A percentile compares a stretch with the other conserved stretches of the same genome.
Evolutionary conservation across 1,140 invertebrate genomes (phyloP).

Genomic region (Samia ricini): DNA sequence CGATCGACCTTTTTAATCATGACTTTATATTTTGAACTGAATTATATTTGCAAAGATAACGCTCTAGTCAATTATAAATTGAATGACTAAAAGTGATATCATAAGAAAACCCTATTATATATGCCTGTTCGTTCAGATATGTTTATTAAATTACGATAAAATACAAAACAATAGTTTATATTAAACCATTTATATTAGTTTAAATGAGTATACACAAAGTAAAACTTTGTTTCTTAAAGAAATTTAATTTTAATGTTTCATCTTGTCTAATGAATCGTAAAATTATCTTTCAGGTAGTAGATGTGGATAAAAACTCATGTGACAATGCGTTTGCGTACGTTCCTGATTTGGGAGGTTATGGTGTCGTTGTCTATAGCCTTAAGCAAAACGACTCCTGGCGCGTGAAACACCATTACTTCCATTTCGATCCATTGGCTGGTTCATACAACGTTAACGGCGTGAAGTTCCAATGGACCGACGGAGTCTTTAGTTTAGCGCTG

Average conservation of each 20-base stretch:
- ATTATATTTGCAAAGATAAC: too few species aligned
- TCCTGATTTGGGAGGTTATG: constrained; percentile 85
- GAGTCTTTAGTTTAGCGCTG: constrained; percentile 84
- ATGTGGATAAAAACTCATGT: constrained; percentile 82
- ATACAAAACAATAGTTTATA: too few species aligned
- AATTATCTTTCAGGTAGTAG: constrained; percentile 78
- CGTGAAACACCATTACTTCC: constrained; percentile 88
- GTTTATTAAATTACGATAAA: too few species aligned
- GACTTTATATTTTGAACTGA: too few species aligned
- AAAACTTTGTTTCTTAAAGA: too few species aligned
- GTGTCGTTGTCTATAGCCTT: constrained; percentile 86
- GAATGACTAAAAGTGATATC: too few species aligned
- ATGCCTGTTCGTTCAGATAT: too few species aligned
- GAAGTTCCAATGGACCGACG: constrained; percentile 89
- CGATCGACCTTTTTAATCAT: too few species aligned
- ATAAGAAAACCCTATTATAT: too few species aligned
- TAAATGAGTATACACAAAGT: too few species aligned
- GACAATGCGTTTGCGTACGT: constrained; percentile 86
- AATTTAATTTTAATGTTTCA: neutral
- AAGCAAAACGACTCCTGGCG: constrained; percentile 86
- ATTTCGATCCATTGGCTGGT: constrained; percentile 87
- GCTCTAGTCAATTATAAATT: too few species aligned
- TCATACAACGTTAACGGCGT: constrained; percentile 84
- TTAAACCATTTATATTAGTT: too few species aligned
- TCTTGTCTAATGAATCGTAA: neutral